A percentile compares a stretch with the other conserved stretches of the same genome.
Evolutionary conservation across 2,113 vertebrate genomes (phyloP).

Genomic region (Ageneiosus marmoratus): DNA sequence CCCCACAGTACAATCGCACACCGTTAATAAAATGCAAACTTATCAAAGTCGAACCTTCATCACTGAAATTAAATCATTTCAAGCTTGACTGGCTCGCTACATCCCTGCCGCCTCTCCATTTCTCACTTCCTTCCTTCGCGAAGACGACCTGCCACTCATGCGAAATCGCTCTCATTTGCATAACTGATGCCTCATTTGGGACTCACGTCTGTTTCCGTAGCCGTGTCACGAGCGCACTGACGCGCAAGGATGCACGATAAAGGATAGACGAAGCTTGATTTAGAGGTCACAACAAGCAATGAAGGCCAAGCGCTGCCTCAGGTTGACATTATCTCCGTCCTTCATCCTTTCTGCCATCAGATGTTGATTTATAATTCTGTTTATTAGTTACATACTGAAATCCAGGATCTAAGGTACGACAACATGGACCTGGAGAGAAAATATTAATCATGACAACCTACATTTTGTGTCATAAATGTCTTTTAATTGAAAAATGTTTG

Average conservation of each 20-base stretch:
- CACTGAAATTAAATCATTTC: constrained; percentile 79
- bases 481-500: too few relatives aligned
- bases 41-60: constrained; percentile 75
- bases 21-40: constrained; percentile 74
- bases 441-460: neutral
- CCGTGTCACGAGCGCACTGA: constrained; percentile 48
- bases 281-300: constrained; percentile 29
- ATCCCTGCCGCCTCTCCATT: constrained; percentile 60
- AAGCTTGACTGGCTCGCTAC: constrained; percentile 68
- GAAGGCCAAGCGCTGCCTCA: constrained; percentile 23
- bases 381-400: neutral
- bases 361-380: neutral
- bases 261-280: constrained; percentile 57
- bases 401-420: too few relatives aligned
- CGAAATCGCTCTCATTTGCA: constrained; percentile 69
- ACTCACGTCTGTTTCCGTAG: constrained; percentile 45
- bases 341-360: neutral
- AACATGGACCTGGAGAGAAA: neutral
- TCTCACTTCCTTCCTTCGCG: constrained; percentile 57
- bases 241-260: constrained; percentile 58
- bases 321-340: constrained; percentile 30
- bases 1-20: constrained; percentile 49
- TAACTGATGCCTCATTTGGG: constrained; percentile 60
- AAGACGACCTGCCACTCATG: constrained; percentile 60
- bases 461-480: neutral